Base-by-base conservation (phyloP, 2,797 vertebrate species). In the Tragopan temminckii region DNA sequence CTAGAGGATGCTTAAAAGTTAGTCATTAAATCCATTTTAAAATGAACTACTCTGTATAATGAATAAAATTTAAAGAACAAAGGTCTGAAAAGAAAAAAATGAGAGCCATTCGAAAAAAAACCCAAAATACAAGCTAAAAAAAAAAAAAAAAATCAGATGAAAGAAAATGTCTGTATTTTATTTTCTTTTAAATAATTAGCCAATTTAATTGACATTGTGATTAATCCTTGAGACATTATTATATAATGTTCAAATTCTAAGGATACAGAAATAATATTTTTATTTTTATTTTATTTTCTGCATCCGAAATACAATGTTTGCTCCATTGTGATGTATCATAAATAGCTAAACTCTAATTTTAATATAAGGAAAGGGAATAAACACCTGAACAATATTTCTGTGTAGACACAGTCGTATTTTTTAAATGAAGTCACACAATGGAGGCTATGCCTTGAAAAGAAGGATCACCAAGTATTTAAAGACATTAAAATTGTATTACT, bases 101-200 rank as follows among this genome's bases (percentile, higher is more conserved):
- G 70, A 50, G 6, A 79, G 7, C 13, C 13, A 38, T 24, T 70
- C 11, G 3, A 53, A 38, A 52, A 29, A 15, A 5, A 52, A 52
- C 29, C 15, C 9, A 25, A 50, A 48, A 27, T 50, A 27, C 3
- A 46, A 48, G 23, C n/a, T 25, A 13, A 10, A 46, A 24, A 46
- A 43, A 52, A 16, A 52, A 16, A 53, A 64, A 67, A 83, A 69
- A 48, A 85, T 9, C 23, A 88, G 36, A 76, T 72, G 18, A 81
- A 87, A 90, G n/a, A 70, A 20, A 88, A 76, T 27, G n/a, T 43
- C 27, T 67, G 12, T 20, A 64, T 82, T 94, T 92, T 91, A 80
- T 64, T 93, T 90, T 89, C 13, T 76, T 3, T 58, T 95, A 67
- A 80, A 86, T 70, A 90, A 69, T 83, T 77, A 62, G 64, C 52